A percentile compares a stretch with the other conserved stretches of the same genome.
phyloP scores from a whole-genome alignment of 1,140 invertebrate species.

The Zaprionus camerounensis region DNA sequence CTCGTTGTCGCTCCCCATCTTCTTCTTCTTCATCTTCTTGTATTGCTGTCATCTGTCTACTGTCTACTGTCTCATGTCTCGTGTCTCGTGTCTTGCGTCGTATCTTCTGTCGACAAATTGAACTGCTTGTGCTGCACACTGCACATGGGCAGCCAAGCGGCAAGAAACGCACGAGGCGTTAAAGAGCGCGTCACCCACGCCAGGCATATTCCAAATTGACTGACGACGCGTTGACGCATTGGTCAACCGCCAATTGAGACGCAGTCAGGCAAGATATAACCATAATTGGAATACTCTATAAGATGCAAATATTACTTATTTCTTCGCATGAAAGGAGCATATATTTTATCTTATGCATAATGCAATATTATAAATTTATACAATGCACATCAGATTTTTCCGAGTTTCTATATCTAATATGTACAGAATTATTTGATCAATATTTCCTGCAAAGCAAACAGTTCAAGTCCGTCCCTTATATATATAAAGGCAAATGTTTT shows the following conservation, averaged over 20 bases:
- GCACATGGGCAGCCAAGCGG: constrained; percentile 60
- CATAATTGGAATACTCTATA: background rate
- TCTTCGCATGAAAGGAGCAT: no score
- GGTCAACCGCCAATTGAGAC: constrained; percentile 44
- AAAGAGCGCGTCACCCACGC: constrained; percentile 47
- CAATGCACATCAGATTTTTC: no score
- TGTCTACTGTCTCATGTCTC: background rate
- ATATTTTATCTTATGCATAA: no score
- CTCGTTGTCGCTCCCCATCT: background rate
- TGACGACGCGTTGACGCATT: constrained; percentile 14
- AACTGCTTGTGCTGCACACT: constrained; percentile 39
- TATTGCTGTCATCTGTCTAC: background rate
- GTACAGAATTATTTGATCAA: no score
- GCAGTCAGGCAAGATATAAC: constrained; percentile 40
- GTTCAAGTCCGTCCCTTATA: background rate
- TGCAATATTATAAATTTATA: no score
- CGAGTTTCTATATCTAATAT: no score
- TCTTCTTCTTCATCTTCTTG: constrained; percentile 5
- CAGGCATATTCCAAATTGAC: constrained; percentile 32
- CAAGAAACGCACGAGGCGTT: constrained; percentile 33
- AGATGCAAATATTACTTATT: no score
- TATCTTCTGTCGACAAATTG: constrained; percentile 43
- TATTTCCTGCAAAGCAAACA: no score
- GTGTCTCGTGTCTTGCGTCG: background rate
- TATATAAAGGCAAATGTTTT: background rate